Base-by-base conservation (phyloP, 2,888 invertebrate genomes). In the Stictocephala bisonia region DNA sequence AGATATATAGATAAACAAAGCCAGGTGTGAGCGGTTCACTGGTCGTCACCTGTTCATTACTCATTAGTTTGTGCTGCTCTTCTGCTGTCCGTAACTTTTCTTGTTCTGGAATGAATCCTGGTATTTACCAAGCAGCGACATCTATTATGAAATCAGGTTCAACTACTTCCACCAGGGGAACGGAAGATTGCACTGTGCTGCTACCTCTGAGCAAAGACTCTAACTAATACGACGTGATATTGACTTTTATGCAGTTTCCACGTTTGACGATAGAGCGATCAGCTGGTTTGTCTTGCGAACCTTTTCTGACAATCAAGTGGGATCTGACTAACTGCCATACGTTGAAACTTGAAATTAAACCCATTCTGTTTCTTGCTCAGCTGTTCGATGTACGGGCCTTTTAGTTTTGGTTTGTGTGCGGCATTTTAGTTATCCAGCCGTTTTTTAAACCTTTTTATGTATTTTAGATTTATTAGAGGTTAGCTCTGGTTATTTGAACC, bases 11-110 rank as follows among this genome's bases (percentile, higher is more conserved):
- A 73, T 73, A 73, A 73, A 70, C 70, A 70, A 73, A 69, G 73
- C 73, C 69, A 73, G 73, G 73, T 73, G 73, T 70, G 58, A 69
- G 68, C 41, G 29, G 73, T 44, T 48, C 72, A 68, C 56, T 48
- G 73, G 64, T 29, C 73, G 69, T 69, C 73, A 70, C 73, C 67
- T 51, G 60, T 53, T 69, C 73, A 73, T 73, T 64, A 69, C 73
- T 73, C 73, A 73, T 73, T 73, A 73, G 73, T 69, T 60, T 73
- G 73, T 69, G 73, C 69, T 44, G 73, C 73, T 73, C 67, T 72
- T 73, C 73, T 69, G 73, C 73, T 73, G 69, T 60, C 53, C 69
- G 73, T 73, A 73, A 73, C 73, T 73, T 73, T 73, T 73, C 73
- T 73, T 68, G 73, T 69, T 73, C 56, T 56, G 69, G 58, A 67